phyloP scores from a whole-genome alignment of 1,140 invertebrate species.

The Dryas iulia region DNA sequence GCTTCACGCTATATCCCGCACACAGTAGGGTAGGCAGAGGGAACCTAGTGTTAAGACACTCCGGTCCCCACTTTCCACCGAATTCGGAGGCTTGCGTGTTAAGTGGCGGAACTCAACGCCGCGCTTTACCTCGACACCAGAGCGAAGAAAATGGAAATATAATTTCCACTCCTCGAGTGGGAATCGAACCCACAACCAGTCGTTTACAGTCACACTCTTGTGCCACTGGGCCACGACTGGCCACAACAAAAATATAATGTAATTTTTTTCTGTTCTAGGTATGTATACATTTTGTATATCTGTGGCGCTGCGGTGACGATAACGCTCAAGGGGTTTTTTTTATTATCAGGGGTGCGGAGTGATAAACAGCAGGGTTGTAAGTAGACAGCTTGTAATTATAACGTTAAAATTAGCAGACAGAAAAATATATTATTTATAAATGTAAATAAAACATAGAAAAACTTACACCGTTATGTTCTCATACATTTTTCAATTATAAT shows the following conservation, averaged over 20 bases:
- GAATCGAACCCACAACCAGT: too few species aligned
- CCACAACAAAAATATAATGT: background rate
- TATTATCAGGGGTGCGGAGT: conserved; percentile 48
- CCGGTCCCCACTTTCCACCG: too few species aligned
- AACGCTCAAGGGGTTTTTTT: conserved; percentile 33
- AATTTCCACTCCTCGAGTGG: too few species aligned
- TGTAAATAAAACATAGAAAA: background rate
- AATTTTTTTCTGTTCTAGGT: background rate
- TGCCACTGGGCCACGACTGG: too few species aligned
- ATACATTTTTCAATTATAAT: background rate
- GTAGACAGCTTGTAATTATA: conserved; percentile 14
- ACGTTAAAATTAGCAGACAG: background rate
- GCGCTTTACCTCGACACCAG: too few species aligned
- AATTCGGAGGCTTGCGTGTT: too few species aligned
- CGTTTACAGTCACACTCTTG: too few species aligned
- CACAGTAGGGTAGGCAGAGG: too few species aligned
- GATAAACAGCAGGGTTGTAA: conserved; percentile 40
- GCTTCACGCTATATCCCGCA: too few species aligned
- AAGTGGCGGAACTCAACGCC: too few species aligned
- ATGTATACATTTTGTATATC: background rate
- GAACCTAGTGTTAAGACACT: too few species aligned
- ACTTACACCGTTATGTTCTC: background rate
- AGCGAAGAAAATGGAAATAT: too few species aligned
- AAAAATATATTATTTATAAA: background rate
- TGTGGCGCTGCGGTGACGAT: conserved; percentile 11